Evolutionary conservation across 2,113 vertebrate genomes (phyloP).

Genomic region (Synchiropus splendidus): DNA sequence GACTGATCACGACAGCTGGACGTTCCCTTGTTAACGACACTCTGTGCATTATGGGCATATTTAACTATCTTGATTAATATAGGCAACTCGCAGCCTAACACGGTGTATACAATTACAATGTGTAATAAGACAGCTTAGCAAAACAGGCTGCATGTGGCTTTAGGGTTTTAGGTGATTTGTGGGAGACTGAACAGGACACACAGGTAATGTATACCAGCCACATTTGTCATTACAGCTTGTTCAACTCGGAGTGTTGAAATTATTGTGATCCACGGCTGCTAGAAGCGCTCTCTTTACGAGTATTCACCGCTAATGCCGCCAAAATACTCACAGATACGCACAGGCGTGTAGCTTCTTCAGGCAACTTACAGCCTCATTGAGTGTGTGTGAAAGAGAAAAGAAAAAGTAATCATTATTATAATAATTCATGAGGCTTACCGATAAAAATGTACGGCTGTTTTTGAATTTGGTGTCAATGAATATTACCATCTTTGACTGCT

Average conservation of each 20-base stretch:
- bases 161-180: conserved; percentile 11
- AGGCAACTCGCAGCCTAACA: neutral
- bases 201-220: conserved; percentile 22
- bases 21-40: conserved; percentile 47
- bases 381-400: too few species aligned
- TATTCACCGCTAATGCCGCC: too few species aligned
- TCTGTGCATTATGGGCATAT: conserved; percentile 40
- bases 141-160: conserved; percentile 20
- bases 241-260: conserved; percentile 44
- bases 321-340: too few species aligned
- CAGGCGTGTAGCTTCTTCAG: too few species aligned
- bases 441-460: too few species aligned
- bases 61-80: conserved; percentile 26
- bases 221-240: conserved; percentile 51
- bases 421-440: too few species aligned
- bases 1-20: conserved; percentile 66
- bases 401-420: too few species aligned
- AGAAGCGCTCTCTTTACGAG: conserved; percentile 23
- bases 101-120: too few species aligned
- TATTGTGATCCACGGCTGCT: conserved; percentile 34
- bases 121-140: conserved; percentile 16
- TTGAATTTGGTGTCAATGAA: too few species aligned
- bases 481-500: too few species aligned
- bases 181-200: too few species aligned
- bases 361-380: too few species aligned